Conservation (phyloP, 2,888 invertebrate genomes). For the Allolobophora icterica region DNA sequence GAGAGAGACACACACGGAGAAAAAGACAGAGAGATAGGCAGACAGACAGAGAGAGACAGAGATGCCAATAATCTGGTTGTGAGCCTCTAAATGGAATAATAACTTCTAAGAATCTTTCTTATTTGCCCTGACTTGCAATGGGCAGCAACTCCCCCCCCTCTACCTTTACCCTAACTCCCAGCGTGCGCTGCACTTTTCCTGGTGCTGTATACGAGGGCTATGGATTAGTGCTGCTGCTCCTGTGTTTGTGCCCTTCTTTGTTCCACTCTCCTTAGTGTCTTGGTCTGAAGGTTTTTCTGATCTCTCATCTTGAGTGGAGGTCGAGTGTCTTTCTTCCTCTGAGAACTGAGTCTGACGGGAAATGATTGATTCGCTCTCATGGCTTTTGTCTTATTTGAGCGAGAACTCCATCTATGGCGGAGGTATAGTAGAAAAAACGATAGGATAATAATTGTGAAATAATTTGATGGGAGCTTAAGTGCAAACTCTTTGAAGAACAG, state of each 20-base stretch:
- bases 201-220: background rate
- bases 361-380: background rate
- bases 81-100: slow-evolving; percentile 4
- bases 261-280: background rate
- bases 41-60: background rate
- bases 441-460: background rate
- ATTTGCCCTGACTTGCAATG: background rate
- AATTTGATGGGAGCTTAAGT: background rate
- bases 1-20: background rate
- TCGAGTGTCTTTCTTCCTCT: slow-evolving; percentile 2
- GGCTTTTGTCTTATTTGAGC: background rate
- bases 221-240: background rate
- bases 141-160: background rate
- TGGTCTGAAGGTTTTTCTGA: background rate
- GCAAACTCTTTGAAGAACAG: background rate
- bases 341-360: background rate
- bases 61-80: background rate
- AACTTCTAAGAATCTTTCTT: background rate
- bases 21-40: background rate
- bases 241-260: background rate
- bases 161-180: background rate
- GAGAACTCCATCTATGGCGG: background rate
- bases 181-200: background rate
- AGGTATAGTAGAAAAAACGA: background rate
- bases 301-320: background rate